Percentiles rank a stretch among this genome's conserved stretches.
phyloP scores from a whole-genome alignment of 1,140 invertebrate genomes.

The Ylistrum balloti region DNA sequence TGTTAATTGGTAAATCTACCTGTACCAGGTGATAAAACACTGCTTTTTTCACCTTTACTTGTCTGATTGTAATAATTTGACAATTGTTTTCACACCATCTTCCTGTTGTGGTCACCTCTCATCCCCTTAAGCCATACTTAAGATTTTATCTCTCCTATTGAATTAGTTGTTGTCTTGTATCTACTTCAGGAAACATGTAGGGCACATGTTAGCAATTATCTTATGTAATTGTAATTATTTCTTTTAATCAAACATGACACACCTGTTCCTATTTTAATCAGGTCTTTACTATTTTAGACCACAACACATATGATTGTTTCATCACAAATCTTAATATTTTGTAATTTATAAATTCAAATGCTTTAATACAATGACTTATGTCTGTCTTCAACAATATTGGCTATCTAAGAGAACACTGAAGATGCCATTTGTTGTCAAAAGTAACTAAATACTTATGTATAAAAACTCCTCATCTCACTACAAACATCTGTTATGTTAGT shows the following conservation, averaged over 20 bases:
- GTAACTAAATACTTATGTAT: too few species aligned
- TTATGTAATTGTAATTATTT: constrained; percentile 8
- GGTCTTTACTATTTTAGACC: too few species aligned
- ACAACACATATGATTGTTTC: too few species aligned
- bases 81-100: constrained; percentile 2
- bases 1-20: constrained; percentile 35
- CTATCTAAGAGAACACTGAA: too few species aligned
- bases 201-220: constrained; percentile 1
- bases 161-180: constrained; percentile 26
- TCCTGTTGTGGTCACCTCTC: neutral
- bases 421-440: too few species aligned
- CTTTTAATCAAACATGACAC: neutral
- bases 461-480: too few species aligned
- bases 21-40: neutral
- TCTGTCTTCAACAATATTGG: too few species aligned
- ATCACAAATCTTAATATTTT: too few species aligned
- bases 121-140: constrained; percentile 5
- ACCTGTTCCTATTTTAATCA: neutral
- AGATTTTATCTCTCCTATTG: neutral
- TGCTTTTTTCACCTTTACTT: neutral
- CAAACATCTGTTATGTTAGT: too few species aligned
- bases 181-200: neutral
- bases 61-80: neutral
- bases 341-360: too few species aligned
- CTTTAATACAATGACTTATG: too few species aligned